Evolutionary conservation across 2,797 vertebrate species (phyloP), one percentile per base, ranked within the genome.

Genomic region (Knipowitschia caucasica): DNA sequence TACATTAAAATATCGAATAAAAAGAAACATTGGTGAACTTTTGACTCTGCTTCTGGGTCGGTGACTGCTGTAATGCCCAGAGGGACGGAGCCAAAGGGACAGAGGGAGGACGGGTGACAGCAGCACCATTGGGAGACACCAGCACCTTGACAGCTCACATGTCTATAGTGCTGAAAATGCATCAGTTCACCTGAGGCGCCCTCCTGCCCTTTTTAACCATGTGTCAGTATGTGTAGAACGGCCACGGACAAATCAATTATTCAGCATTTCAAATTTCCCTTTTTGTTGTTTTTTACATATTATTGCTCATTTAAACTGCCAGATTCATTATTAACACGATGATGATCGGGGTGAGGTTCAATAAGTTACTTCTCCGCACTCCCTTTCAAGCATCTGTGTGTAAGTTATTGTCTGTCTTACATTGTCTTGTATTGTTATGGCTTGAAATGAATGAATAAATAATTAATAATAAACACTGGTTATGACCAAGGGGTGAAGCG

Each of bases 121-220:
- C 49, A 56, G 67, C 56, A 67, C 61, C 73, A 60, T 56, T 40
- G 70, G 73, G 71, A 75, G 54, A 50, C 3, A 7, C 35, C 1
- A 39, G 44, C 53, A 69, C 63, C 61, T 55, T 61, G 71, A 72
- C 74, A 76, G 68, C 62, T 81, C 63, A 66, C 45, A 51, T 45
- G 56, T 53, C 31, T n/a, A 5, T 24, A 46, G 36, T 47, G 14
- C 39, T 43, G 29, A 49, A 64, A 60, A 50, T 29, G 50, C 35
- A 42, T 65, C 55, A 54, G 30, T 62, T 56, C 33, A 58, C 61
- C 40, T 23, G 29, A 30, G 33, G 49, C 54, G 3, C 50, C 50
- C 39, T 39, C 20, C 33, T 38, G 7, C 24, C 40, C 45, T 47
- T 56, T 53, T 12, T 33, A 25, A 42, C n/a, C 34, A 23, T 8